Base-by-base conservation (phyloP, 2,113 vertebrate species). In the Dendrocopos noguchii region DNA sequence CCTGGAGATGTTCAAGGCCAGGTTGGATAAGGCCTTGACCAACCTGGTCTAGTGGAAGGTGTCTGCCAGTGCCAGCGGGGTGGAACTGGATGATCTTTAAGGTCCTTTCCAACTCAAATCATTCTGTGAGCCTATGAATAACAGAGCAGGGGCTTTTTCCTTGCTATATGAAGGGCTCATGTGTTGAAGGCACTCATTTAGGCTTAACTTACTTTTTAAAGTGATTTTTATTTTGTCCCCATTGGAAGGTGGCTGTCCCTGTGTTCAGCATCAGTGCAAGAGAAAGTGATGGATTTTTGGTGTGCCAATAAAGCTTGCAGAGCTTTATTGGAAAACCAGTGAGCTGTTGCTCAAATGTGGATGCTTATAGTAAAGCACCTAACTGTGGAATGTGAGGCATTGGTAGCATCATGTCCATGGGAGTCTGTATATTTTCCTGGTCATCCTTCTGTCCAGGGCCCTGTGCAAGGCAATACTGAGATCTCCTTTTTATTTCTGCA, bases 351-450 rank as follows among this genome's bases (percentile, higher is more conserved):
- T 50, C 27, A 28, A 4, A 15, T 6, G 5, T 14, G 42, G 19
- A 0, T 73, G 25, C 12, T 36, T 22, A 5, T 7, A 63, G 79
- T 24, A 53, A 66, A 68, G 29, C n/a, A 3, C 31, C 27, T 27
- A 59, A 1, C 25, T 61, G 8, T 27, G 18, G 67, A 70, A 5
- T 1, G 0, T 0, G 34, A 15, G 25, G 20, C 24, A 31, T 14
- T 0, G 13, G 34, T 1, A 47, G 4, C 39, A 8, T 4, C 0
- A 0, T 19, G 44, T 13, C 24, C 27, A 0, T 1, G 39, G 53
- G 47, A 7, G 3, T 42, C 24, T 34, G 0, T 14, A 2, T 18
- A 28, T 7, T 65, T 27, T 28, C 20, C 4, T 12, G 13, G 17
- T 61, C 57, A 57, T 14, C 31, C 33, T 29, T 10, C 21, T 34